Percentiles rank a stretch among this genome's conserved stretches.
phyloP scores from a whole-genome alignment of 2,113 vertebrate species.

The Chamaea fasciata region DNA sequence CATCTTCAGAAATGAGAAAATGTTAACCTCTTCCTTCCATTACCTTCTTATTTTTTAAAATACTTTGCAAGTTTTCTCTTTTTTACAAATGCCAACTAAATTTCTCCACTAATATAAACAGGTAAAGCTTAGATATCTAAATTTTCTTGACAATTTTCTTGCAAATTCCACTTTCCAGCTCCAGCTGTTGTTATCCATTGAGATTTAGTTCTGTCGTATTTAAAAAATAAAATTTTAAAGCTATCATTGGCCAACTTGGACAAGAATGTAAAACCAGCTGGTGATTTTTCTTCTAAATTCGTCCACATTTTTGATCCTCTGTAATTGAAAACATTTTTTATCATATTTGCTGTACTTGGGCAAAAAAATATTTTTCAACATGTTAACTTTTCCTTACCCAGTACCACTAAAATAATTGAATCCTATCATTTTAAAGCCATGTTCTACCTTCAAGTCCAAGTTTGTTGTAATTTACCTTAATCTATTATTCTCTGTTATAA shows the following conservation, averaged over 20 bases:
- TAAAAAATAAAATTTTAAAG: background rate
- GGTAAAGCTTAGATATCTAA: background rate
- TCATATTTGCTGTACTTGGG: background rate
- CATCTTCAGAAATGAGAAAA: background rate
- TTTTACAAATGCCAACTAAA: background rate
- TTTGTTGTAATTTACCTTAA: background rate
- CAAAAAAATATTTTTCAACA: background rate
- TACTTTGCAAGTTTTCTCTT: background rate
- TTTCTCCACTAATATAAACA: background rate
- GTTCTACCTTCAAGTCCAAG: background rate
- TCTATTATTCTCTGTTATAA: background rate
- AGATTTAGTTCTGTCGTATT: background rate
- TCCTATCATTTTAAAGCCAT: background rate
- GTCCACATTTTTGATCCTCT: background rate
- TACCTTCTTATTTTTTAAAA: background rate
- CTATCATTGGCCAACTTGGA: background rate
- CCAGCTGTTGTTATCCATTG: background rate
- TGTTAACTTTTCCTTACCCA: background rate
- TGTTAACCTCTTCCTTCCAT: background rate
- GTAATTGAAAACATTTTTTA: background rate
- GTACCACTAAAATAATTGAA: background rate
- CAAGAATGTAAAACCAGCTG: background rate
- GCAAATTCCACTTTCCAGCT: background rate
- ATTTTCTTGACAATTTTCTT: background rate
- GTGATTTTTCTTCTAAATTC: background rate